These are phyloP conservation scores for Oeneis ivallda DNA, from an alignment of 2,888 invertebrate genomes.

Conservation along the genomic window DNA sequence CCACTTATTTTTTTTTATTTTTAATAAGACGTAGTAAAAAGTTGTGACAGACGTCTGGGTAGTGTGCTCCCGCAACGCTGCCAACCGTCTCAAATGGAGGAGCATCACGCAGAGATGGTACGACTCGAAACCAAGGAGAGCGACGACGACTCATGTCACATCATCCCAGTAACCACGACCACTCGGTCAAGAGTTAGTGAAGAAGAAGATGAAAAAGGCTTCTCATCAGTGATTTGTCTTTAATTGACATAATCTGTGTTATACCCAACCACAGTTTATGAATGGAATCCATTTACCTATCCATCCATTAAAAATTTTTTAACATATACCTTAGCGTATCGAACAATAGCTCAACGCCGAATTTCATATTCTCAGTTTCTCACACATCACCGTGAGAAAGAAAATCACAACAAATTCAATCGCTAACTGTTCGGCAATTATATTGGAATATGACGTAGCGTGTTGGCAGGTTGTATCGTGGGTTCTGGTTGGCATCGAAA, in stretches of 20 bases:
- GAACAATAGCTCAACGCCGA: slow-evolving; percentile 59
- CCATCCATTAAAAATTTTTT: slow-evolving; percentile 34
- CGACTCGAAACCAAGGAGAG: no score
- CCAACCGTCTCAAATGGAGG: no score
- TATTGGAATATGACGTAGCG: slow-evolving; percentile 71
- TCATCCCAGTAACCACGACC: no score
- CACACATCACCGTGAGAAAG: slow-evolving; percentile 76
- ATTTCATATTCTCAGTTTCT: slow-evolving; percentile 73
- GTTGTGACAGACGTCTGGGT: no score
- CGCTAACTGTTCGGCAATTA: slow-evolving; percentile 75
- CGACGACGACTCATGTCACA: no score
- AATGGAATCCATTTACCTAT: slow-evolving; percentile 34
- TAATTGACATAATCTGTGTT: neutral
- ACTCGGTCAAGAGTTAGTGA: no score
- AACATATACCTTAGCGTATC: slow-evolving; percentile 65
- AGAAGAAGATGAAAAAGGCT: no score
- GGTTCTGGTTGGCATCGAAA: slow-evolving; percentile 65
- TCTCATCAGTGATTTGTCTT: no score
- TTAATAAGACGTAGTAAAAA: no score
- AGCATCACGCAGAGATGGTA: no score
- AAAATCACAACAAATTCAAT: slow-evolving; percentile 63
- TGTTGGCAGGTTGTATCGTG: slow-evolving; percentile 71
- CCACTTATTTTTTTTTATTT: no score
- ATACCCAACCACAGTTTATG: slow-evolving; percentile 24
- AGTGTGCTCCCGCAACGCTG: no score